A percentile compares a stretch with the other conserved stretches of the same genome.
Conservation (phyloP, 2,797 vertebrate species). For the Knipowitschia caucasica region DNA sequence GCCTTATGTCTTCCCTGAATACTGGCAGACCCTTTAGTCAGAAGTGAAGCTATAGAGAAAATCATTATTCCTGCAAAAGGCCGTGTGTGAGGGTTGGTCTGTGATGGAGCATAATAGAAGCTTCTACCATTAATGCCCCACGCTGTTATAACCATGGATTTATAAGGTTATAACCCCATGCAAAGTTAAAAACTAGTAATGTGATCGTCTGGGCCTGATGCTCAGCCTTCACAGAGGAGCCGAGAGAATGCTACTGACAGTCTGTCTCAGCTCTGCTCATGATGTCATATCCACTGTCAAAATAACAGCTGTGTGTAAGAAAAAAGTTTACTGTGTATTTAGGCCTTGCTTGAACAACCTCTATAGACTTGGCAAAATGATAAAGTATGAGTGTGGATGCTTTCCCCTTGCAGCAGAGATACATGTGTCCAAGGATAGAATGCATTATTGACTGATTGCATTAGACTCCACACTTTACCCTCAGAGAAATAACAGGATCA, state of each 20-base stretch:
- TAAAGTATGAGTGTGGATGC: constrained; percentile 12
- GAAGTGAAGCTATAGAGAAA: constrained; percentile 55
- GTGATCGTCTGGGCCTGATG: constrained; percentile 11
- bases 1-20: constrained; percentile 56
- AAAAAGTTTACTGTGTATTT: background rate
- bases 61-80: constrained; percentile 51
- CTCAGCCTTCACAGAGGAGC: constrained; percentile 31
- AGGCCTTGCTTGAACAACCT: constrained; percentile 1
- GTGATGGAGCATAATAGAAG: no score
- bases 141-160: background rate
- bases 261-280: constrained; percentile 41
- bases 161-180: background rate
- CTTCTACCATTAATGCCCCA: no score
- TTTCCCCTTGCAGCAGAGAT: constrained; percentile 35
- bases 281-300: constrained; percentile 35
- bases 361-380: constrained; percentile 20
- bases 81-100: constrained; percentile 1
- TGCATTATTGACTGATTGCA: constrained; percentile 67
- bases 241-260: constrained; percentile 51
- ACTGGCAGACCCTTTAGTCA: constrained; percentile 56
- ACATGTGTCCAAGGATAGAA: constrained; percentile 43
- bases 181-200: background rate
- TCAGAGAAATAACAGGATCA: constrained; percentile 59
- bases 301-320: constrained; percentile 17
- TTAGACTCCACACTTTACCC: constrained; percentile 58